A percentile compares a stretch with the other conserved stretches of the same genome.
phyloP scores from a whole-genome alignment of 2,113 vertebrate species.

The Malurus elegans region DNA sequence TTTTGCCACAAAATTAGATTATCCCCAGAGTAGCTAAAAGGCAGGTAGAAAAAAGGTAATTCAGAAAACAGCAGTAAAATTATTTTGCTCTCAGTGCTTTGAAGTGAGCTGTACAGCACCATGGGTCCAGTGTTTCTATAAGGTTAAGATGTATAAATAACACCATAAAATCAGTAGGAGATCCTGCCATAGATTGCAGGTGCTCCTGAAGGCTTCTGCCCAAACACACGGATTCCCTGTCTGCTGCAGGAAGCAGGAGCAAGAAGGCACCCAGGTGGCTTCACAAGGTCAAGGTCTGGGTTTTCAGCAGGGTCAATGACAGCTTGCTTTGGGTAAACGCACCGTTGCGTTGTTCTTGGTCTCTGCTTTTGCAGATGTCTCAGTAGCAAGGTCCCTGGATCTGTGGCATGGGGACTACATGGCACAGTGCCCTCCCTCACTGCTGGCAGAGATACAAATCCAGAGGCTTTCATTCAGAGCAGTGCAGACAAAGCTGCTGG shows the following conservation, averaged over 20 bases:
- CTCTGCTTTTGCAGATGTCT: not conserved
- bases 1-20: not conserved
- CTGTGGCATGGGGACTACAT: not conserved
- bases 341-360: too few relatives aligned
- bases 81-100: not conserved
- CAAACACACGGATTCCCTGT: not conserved
- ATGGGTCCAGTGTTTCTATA: not conserved
- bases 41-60: not conserved
- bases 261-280: not conserved
- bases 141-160: not conserved
- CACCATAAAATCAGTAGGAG: not conserved
- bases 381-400: not conserved
- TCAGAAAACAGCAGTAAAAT: not conserved
- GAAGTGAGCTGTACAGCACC: not conserved
- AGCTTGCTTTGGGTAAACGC: not conserved
- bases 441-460: not conserved
- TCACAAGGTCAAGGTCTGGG: not conserved
- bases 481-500: not conserved
- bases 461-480: not conserved
- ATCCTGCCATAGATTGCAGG: not conserved
- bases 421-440: accelerated
- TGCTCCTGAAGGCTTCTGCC: not conserved
- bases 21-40: not conserved
- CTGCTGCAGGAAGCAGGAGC: not conserved
- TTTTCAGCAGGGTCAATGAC: not conserved